Evolutionary conservation across 2,113 vertebrate species (phyloP).

Genomic region (Egretta garzetta): DNA sequence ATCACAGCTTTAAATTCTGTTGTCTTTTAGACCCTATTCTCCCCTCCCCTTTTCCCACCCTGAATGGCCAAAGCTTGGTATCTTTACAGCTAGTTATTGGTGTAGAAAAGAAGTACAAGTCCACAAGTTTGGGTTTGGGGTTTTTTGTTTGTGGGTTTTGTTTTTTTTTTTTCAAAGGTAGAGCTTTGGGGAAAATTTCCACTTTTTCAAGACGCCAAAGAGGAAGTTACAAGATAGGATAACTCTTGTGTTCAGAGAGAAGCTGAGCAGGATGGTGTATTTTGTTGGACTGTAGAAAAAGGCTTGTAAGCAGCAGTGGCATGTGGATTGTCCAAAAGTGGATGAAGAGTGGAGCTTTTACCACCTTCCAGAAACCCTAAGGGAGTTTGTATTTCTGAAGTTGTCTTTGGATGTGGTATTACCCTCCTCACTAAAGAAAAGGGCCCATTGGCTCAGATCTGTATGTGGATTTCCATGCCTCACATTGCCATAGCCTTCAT

Average conservation of each 20-base stretch:
- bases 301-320: background rate
- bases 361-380: background rate
- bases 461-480: background rate
- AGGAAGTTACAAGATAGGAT: background rate
- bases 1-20: background rate
- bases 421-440: background rate
- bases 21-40: background rate
- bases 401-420: background rate
- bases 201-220: background rate
- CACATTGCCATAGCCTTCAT: background rate
- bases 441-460: background rate
- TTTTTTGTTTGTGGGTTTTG: no score
- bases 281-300: background rate
- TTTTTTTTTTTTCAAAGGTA: background rate
- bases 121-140: background rate
- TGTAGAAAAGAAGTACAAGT: background rate
- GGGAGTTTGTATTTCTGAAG: background rate
- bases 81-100: background rate
- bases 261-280: background rate
- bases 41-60: background rate
- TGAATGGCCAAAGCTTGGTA: background rate
- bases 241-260: background rate
- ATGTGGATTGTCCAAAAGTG: background rate
- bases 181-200: background rate
- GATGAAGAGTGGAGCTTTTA: background rate